Base-by-base conservation (phyloP, 2,888 invertebrate species). In the Acrobasis suavella region DNA sequence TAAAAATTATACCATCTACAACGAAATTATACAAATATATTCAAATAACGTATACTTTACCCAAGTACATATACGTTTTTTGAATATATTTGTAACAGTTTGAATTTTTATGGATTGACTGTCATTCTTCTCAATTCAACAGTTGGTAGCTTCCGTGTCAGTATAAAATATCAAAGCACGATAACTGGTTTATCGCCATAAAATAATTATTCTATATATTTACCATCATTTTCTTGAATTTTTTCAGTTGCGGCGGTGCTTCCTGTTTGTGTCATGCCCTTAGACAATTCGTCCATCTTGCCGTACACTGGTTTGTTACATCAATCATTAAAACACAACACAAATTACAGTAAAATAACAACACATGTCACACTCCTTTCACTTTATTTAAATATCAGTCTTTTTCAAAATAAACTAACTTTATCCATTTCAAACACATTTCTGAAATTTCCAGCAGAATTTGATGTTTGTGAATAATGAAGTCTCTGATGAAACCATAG, bases 251-350 rank as follows among this genome's bases (percentile, higher is more conserved):
- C 78, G 83, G 85, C 83, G 83, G 86, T 82, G 89, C 89, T 92
- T 91, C 91, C 91, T 91, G 91, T 90, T 91, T 88, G 90, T 92
- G 91, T 90, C 91, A 91, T 91, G 87, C 91, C 91, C 91, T 86
- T 91, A 91, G 87, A 91, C 91, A 91, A 88, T 92, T 92, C 91
- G 91, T 92, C 91, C 91, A 92, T 92, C 91, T 92, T 92, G 91
- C 89, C 82, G 85, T 85, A 87, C 89, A 90, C 87, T 85, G 83
- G 85, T 87, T 88, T 86, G 89, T 89, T 91, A 90, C 86, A 91
- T 91, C 89, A 91, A 89, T 87, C 89, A 89, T 87, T 80, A 84
- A 87, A 85, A 80, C 83, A 87, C 85, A 81, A 84, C 85, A 85
- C 85, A 77, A 83, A 77, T 81, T 77, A 78, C 72, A 82, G 74